Evolutionary conservation across 1,140 invertebrate species (phyloP).

Genomic region (Stratiolaelaps scimitus): DNA sequence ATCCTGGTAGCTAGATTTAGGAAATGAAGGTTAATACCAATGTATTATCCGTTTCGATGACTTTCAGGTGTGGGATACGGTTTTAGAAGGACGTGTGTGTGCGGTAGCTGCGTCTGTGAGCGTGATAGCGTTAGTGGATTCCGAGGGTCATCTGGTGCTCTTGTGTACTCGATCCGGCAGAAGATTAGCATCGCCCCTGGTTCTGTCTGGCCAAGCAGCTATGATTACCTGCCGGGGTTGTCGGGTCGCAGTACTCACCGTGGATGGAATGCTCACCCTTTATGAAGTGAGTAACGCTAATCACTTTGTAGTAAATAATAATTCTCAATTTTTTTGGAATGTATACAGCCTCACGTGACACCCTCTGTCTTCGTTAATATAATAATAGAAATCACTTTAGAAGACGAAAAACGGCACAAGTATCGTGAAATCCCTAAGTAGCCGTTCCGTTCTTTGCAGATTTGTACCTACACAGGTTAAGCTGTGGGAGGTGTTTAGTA

Average conservation of each 20-base stretch:
- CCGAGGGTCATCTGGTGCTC: background rate
- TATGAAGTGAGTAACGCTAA: background rate
- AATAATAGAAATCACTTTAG: too few species aligned
- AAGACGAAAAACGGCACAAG: too few species aligned
- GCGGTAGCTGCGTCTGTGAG: background rate
- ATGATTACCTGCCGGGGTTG: slow-evolving; percentile 1
- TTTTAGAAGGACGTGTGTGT: background rate
- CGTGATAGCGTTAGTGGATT: background rate
- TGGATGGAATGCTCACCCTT: background rate
- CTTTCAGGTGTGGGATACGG: slow-evolving; percentile 18
- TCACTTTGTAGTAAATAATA: background rate
- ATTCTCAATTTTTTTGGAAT: background rate
- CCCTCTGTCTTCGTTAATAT: background rate
- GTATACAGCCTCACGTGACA: background rate
- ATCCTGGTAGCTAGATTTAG: background rate
- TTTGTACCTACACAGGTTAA: too few species aligned
- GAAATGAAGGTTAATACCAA: too few species aligned
- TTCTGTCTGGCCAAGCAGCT: background rate
- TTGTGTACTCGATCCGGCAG: slow-evolving; percentile 14
- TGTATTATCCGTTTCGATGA: too few species aligned
- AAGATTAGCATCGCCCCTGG: slow-evolving; percentile 1
- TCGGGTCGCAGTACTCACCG: background rate
- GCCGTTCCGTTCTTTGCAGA: too few species aligned
- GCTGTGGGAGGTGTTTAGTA: too few species aligned
- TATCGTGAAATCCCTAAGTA: too few species aligned